These are phyloP conservation scores for Perithous albicinctus DNA, from an alignment of 2,888 invertebrate genomes.

Conservation along the genomic window DNA sequence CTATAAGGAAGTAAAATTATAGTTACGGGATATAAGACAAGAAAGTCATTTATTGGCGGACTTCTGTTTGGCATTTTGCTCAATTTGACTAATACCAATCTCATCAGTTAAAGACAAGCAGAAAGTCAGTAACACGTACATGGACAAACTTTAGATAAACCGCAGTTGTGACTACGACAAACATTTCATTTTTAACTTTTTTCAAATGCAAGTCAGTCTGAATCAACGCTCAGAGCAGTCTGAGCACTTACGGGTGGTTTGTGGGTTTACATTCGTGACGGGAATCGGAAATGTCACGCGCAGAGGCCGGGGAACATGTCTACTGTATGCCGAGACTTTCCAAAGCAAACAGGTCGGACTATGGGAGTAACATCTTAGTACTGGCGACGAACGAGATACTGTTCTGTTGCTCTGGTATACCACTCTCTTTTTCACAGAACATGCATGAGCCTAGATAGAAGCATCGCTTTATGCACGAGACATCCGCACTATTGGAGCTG, in stretches of 20 bases:
- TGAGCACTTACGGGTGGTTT: constrained; percentile 44
- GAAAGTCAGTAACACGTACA: not conserved
- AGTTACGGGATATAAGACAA: too few species aligned
- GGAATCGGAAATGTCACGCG: constrained; percentile 55
- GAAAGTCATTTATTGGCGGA: not conserved
- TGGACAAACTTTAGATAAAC: not conserved
- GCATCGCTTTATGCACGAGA: constrained; percentile 7
- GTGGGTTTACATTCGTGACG: constrained; percentile 46
- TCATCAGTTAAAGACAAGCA: not conserved
- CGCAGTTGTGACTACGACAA: not conserved
- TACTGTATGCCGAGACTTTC: constrained; percentile 58
- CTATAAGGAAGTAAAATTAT: too few species aligned
- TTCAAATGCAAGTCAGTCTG: too few species aligned
- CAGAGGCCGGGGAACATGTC: constrained; percentile 50
- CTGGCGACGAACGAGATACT: constrained; percentile 20
- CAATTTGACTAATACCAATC: not conserved
- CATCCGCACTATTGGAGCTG: not conserved
- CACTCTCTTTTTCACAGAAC: not conserved
- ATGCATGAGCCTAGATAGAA: constrained; percentile 33
- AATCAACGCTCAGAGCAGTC: too few species aligned
- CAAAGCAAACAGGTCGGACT: constrained; percentile 62
- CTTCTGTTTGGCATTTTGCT: not conserved
- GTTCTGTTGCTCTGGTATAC: constrained; percentile 27
- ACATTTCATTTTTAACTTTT: not conserved
- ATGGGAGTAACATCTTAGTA: constrained; percentile 46